Evolutionary conservation across 2,113 vertebrate species (phyloP).

Genomic region (Trochalopteron elliotii): DNA sequence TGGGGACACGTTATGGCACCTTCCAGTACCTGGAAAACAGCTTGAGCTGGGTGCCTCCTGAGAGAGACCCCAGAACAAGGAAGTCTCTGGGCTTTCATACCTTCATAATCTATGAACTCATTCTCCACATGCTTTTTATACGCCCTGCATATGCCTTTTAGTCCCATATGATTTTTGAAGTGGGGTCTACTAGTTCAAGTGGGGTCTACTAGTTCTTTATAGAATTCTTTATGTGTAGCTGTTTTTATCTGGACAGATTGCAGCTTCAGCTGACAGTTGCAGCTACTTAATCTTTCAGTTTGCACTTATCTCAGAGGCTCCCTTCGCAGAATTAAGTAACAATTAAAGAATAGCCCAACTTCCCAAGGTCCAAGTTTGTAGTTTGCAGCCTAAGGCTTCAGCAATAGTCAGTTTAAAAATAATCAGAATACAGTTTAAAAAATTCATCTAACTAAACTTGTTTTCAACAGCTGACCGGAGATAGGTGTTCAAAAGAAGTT

Average conservation of each 20-base stretch:
- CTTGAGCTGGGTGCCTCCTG: neutral
- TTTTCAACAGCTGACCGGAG: neutral
- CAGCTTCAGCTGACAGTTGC: neutral
- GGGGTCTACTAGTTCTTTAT: neutral
- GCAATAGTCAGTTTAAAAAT: neutral
- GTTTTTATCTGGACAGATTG: neutral
- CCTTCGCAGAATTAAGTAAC: neutral
- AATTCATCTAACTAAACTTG: neutral
- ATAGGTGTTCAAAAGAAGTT: neutral
- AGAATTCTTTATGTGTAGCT: neutral
- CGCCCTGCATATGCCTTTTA: neutral
- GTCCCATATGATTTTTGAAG: neutral
- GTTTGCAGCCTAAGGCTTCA: neutral
- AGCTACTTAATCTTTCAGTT: neutral
- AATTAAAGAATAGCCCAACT: neutral
- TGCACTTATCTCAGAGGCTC: neutral
- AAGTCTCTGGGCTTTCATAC: neutral
- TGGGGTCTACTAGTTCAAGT: too few relatives aligned
- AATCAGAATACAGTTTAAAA: neutral
- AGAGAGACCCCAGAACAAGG: neutral
- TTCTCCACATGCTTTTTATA: neutral
- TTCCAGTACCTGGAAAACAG: neutral
- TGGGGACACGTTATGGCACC: accelerated
- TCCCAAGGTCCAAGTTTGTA: neutral
- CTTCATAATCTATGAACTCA: neutral